phyloP scores from a whole-genome alignment of 2,113 vertebrate genomes.

The Sebastes schlegelii region DNA sequence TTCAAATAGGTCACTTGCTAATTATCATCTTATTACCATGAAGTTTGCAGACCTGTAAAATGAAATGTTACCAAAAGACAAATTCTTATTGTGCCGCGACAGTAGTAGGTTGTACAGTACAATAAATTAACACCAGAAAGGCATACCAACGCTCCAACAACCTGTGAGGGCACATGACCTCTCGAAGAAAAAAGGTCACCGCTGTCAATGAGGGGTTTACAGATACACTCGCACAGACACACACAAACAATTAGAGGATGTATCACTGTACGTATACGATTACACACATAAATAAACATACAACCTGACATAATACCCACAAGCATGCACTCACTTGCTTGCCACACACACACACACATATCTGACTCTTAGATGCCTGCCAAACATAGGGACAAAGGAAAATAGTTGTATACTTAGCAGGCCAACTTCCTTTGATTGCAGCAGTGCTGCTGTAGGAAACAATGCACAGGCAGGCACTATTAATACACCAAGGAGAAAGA shows the following conservation, averaged over 20 bases:
- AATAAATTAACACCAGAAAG: constrained; percentile 26
- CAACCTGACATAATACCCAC: constrained; percentile 66
- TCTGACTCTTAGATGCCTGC: constrained; percentile 76
- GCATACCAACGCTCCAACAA: constrained; percentile 32
- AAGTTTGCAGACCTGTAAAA: too few relatives aligned
- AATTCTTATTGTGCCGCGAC: neutral
- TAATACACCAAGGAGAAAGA: constrained; percentile 83
- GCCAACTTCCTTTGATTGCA: constrained; percentile 84
- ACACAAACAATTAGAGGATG: constrained; percentile 64
- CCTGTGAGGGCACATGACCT: constrained; percentile 46
- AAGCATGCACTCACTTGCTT: constrained; percentile 56
- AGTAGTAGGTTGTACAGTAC: neutral
- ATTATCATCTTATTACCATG: too few relatives aligned
- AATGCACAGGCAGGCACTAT: constrained; percentile 80
- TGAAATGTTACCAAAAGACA: neutral
- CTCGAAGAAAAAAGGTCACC: constrained; percentile 56
- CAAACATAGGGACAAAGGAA: constrained; percentile 87
- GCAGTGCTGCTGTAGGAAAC: constrained; percentile 81
- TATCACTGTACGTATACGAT: constrained; percentile 65
- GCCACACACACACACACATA: constrained; percentile 50
- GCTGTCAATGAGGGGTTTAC: constrained; percentile 21
- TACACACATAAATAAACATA: constrained; percentile 71
- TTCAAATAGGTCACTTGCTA: too few relatives aligned
- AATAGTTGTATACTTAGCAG: constrained; percentile 83
- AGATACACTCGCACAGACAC: constrained; percentile 25